A percentile compares a stretch with the other conserved stretches of the same genome.
These are phyloP conservation scores for Toxonevra muliebris DNA, from an alignment of 2,888 invertebrate species.

Conservation along the genomic window DNA sequence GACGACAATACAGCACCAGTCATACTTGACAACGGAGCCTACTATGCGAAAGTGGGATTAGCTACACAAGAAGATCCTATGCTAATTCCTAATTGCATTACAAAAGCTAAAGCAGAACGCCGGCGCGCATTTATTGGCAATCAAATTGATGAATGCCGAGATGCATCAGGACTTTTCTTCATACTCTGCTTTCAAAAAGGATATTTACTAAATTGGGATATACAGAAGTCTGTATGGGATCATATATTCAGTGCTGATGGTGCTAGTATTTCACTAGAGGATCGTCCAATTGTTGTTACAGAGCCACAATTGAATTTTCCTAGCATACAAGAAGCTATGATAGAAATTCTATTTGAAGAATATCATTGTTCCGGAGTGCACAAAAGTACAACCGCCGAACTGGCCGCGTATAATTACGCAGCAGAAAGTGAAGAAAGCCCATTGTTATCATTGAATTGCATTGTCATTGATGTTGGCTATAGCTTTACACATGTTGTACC, in stretches of 20 bases:
- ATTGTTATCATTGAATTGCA: conserved; percentile 71
- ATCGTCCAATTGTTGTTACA: conserved; percentile 85
- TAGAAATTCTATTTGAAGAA: conserved; percentile 97
- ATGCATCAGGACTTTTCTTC: conserved; percentile 94
- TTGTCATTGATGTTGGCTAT: conserved; percentile 94
- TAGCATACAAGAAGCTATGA: conserved; percentile 91
- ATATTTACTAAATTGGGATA: conserved; percentile 94
- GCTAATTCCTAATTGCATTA: conserved; percentile 92
- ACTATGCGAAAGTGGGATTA: conserved; percentile 86
- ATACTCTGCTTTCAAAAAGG: conserved; percentile 95
- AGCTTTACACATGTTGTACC: conserved; percentile 96
- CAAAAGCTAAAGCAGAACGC: conserved; percentile 97
- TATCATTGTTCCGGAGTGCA: conserved; percentile 88
- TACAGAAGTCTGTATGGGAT: conserved; percentile 93
- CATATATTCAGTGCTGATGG: conserved; percentile 90
- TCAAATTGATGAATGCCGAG: conserved; percentile 96
- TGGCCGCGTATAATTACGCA: conserved; percentile 75
- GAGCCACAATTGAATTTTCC: conserved; percentile 95
- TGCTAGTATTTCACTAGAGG: conserved; percentile 78
- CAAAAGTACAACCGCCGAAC: conserved; percentile 81
- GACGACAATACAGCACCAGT: conserved; percentile 45
- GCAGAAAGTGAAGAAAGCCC: conserved; percentile 65
- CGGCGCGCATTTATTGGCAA: conserved; percentile 92
- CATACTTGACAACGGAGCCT: conserved; percentile 90
- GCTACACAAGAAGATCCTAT: conserved; percentile 74